Percentiles rank a stretch among this genome's conserved stretches.
These are phyloP conservation scores for Cossypha niveicapilla DNA, from an alignment of 2,797 vertebrate genomes.

Conservation along the genomic window DNA sequence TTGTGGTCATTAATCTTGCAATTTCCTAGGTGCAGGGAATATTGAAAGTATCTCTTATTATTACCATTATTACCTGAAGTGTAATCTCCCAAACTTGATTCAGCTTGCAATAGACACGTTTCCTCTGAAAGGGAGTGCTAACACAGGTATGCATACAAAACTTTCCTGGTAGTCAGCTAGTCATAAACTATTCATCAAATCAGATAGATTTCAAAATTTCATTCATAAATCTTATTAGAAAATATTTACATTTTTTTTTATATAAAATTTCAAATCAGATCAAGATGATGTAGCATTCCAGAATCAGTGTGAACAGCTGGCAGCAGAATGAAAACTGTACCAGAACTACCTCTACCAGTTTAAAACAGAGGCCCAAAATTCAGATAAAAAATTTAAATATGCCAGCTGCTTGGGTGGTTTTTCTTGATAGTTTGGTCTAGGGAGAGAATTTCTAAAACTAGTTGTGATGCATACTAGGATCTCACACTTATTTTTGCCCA, in stretches of 20 bases:
- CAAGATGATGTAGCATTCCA: not conserved
- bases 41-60: conserved; percentile 9
- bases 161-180: not conserved
- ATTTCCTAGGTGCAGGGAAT: not conserved
- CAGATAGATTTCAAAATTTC: not conserved
- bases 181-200: not conserved
- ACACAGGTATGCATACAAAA: not conserved
- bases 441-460: not conserved
- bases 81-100: conserved; percentile 30
- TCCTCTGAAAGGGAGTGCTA: conserved; percentile 6
- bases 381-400: not conserved
- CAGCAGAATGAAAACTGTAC: not conserved
- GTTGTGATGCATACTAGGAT: not conserved
- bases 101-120: conserved; percentile 37
- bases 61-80: not conserved
- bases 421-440: not conserved
- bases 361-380: not conserved
- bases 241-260: not conserved
- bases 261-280: not conserved
- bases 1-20: not conserved
- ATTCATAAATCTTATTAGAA: not conserved
- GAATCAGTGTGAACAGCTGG: not conserved
- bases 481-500: not conserved
- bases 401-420: not conserved
- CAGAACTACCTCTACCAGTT: not conserved